Base-by-base conservation (phyloP, 1,140 invertebrate species). In the Drosophila mayri region DNA sequence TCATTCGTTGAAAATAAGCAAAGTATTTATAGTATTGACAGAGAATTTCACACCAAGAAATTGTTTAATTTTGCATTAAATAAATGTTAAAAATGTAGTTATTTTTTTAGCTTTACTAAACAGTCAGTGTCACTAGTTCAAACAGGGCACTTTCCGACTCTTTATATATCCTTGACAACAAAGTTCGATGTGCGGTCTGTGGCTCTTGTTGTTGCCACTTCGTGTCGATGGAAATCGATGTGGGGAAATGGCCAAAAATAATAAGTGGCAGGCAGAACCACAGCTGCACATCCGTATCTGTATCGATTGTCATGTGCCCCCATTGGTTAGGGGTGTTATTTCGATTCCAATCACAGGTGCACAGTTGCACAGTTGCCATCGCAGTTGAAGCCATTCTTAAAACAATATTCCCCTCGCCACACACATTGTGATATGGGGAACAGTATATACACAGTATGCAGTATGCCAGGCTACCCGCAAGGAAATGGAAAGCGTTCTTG, bases 391-490 rank as follows among this genome's bases (percentile, higher is more conserved):
- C 38, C 62, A 79, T 70, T 86, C 67, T 79, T 76, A 66, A 76
- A 76, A 83, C 79, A 79, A 87, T 83, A 87, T 79, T 61, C 50
- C 67, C 20, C 44, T 35, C 37, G 20, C 6, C 28, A 30, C 22
- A 47, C 32, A 25, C 14, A 32, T 30, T 44, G 41, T 63, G 14
- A 20, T 16, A 20, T 52, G n/a, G 12, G 2, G 3, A 14, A 46
- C 6, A 18, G 22, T 30, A 35, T 12, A 22, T n/a, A 18, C 0
- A 7, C 18, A 12, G 18, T 18, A 41, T 47, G 68, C 44, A 18
- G n/a, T n/a, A n/a, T n/a, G n/a, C n/a, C n/a, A n/a, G n/a, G 38
- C 41, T 54, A 16, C 20, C 43, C 40, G 25, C 38, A 32, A 65
- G 61, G 25, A 41, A 57, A 54, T 50, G 52, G 70, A 50, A 59